Percentiles rank a stretch among this genome's conserved stretches.
These are phyloP conservation scores for Nemotelus pantherinus DNA, from an alignment of 2,888 invertebrate species.

Conservation along the genomic window DNA sequence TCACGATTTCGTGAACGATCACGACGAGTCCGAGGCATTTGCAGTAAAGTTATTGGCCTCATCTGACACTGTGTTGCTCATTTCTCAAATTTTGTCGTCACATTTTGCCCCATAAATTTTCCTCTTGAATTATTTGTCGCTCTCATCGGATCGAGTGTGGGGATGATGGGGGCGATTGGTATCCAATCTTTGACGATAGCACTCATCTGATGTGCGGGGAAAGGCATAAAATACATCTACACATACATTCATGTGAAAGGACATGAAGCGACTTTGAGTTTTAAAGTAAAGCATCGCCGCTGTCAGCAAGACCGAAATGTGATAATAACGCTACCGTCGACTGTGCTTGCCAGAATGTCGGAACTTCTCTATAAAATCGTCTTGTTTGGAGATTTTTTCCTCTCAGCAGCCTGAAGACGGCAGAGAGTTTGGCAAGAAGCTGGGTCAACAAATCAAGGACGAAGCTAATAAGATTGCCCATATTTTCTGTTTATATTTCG, in stretches of 20 bases:
- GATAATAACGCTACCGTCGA: slow-evolving; percentile 20
- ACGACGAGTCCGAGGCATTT: not conserved
- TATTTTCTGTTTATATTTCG: slow-evolving; percentile 10
- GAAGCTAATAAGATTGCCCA: slow-evolving; percentile 27
- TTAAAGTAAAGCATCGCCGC: slow-evolving; percentile 32
- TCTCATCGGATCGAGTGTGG: slow-evolving; percentile 1
- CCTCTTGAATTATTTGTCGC: slow-evolving; percentile 30
- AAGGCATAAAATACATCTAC: too few species aligned
- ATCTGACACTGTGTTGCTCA: slow-evolving; percentile 35
- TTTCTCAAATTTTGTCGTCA: slow-evolving; percentile 39
- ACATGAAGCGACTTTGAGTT: slow-evolving; percentile 6
- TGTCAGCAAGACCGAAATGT: slow-evolving; percentile 18
- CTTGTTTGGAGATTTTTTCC: not conserved
- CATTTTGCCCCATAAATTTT: slow-evolving; percentile 40
- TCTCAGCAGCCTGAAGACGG: not conserved
- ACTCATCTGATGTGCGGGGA: not conserved
- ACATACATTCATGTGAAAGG: too few species aligned
- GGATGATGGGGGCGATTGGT: not conserved
- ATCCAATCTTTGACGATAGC: not conserved
- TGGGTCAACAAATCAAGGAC: slow-evolving; percentile 31
- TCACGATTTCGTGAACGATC: not conserved
- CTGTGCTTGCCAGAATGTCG: slow-evolving; percentile 20
- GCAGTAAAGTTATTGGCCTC: slow-evolving; percentile 27
- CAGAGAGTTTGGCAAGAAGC: not conserved
- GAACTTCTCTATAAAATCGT: slow-evolving; percentile 25